These are phyloP conservation scores for Protaetia brevitarsis DNA, from an alignment of 1,140 invertebrate genomes.

Conservation along the genomic window DNA sequence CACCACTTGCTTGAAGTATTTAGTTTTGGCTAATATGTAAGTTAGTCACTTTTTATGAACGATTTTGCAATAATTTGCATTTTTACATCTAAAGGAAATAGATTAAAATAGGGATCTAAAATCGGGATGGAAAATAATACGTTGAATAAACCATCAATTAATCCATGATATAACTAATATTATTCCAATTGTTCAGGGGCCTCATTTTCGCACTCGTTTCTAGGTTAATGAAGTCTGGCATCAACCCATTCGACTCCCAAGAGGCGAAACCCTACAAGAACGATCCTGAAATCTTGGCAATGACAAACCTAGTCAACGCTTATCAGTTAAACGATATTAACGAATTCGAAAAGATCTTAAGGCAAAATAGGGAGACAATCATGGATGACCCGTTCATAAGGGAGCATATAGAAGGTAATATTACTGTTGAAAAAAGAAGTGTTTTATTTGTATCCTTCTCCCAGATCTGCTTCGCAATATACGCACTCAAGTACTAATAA, in stretches of 20 bases:
- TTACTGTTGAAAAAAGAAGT: neutral
- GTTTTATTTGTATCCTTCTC: conserved; percentile 39
- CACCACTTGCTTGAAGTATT: conserved; percentile 97
- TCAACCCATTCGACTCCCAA: conserved; percentile 99
- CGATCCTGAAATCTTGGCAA: conserved; percentile 98
- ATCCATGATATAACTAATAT: no score
- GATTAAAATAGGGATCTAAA: no score
- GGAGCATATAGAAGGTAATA: conserved; percentile 93
- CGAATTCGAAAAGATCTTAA: conserved; percentile 96
- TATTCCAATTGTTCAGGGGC: conserved; percentile 34
- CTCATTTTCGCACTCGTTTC: no score
- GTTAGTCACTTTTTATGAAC: no score
- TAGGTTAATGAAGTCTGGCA: conserved; percentile 99
- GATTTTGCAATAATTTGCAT: no score
- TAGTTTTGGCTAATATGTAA: conserved; percentile 99
- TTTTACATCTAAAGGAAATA: no score
- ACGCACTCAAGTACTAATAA: conserved; percentile 94
- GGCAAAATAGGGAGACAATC: conserved; percentile 92
- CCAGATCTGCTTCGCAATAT: conserved; percentile 93
- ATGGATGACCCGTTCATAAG: conserved; percentile 99
- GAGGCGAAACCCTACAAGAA: conserved; percentile 99
- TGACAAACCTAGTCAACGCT: conserved; percentile 98
- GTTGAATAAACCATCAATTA: no score
- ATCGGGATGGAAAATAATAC: no score
- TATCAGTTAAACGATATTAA: conserved; percentile 99